Conservation (phyloP, 2,888 invertebrate genomes). For the Drosophila subquinaria region DNA sequence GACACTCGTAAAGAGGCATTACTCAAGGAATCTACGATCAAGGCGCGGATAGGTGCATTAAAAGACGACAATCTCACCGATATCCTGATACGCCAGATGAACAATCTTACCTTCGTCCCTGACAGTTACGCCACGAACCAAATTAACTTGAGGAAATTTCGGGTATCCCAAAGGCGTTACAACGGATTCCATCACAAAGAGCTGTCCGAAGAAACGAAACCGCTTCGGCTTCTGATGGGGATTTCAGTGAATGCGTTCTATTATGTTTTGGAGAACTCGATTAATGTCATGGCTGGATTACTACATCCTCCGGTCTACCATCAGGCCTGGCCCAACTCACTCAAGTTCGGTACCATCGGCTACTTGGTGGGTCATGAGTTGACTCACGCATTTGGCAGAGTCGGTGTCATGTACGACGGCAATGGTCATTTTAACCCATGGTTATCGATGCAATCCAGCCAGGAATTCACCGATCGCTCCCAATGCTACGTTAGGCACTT, state of each 20-base stretch:
- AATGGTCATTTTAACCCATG: constrained; percentile 29
- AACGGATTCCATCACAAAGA: constrained; percentile 31
- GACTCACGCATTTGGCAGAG: constrained; percentile 82
- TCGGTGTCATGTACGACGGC: constrained; percentile 73
- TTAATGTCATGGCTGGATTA: constrained; percentile 24
- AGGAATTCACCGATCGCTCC: constrained; percentile 74
- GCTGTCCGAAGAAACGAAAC: constrained; percentile 61
- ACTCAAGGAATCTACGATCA: too few species aligned
- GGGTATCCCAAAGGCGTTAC: constrained; percentile 48
- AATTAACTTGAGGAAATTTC: constrained; percentile 69
- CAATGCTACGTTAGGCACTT: constrained; percentile 79
- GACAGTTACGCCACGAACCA: constrained; percentile 69
- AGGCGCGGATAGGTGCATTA: too few species aligned
- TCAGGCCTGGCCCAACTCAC: constrained; percentile 76
- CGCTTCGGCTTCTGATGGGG: constrained; percentile 48
- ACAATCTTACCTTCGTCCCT: constrained; percentile 60
- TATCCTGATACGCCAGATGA: constrained; percentile 66
- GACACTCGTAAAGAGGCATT: too few species aligned
- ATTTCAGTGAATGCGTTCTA: too few species aligned
- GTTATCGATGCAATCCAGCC: constrained; percentile 35
- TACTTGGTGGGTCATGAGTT: constrained; percentile 83
- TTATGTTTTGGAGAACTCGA: too few species aligned
- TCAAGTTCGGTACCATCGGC: constrained; percentile 83
- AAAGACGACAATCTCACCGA: constrained; percentile 40
- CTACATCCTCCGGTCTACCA: constrained; percentile 81